A percentile compares a stretch with the other conserved stretches of the same genome.
Conservation (phyloP, 2,888 invertebrate genomes). For the Eristalinus aeneus region DNA sequence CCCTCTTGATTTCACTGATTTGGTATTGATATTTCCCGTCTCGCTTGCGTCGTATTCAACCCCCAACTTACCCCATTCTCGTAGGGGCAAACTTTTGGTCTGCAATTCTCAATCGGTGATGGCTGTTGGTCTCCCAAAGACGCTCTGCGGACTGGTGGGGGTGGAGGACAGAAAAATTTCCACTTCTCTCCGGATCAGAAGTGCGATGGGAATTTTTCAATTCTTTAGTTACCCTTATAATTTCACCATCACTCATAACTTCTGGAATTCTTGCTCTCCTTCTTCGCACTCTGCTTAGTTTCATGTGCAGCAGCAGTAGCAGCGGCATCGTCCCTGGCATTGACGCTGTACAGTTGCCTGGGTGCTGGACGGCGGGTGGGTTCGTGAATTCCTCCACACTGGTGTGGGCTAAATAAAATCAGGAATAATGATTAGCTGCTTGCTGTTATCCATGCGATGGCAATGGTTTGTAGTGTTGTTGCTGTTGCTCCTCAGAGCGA, state of each 20-base stretch:
- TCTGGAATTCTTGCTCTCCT: slow-evolving; percentile 42
- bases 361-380: not conserved
- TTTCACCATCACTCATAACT: slow-evolving; percentile 68
- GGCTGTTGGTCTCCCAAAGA: not conserved
- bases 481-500: slow-evolving; percentile 31
- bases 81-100: slow-evolving; percentile 20
- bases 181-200: slow-evolving; percentile 55
- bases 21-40: slow-evolving; percentile 55
- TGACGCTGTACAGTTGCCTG: not conserved
- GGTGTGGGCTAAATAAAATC: slow-evolving; percentile 63
- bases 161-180: slow-evolving; percentile 1
- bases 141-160: not conserved
- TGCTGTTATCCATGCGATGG: slow-evolving; percentile 33
- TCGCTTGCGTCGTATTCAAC: not conserved
- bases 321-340: not conserved
- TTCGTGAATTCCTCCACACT: slow-evolving; percentile 15
- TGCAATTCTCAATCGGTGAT: not conserved
- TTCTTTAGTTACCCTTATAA: slow-evolving; percentile 68
- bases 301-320: slow-evolving; percentile 8
- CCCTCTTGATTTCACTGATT: slow-evolving; percentile 36
- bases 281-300: slow-evolving; percentile 37
- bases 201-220: slow-evolving; percentile 65
- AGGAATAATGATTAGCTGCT: slow-evolving; percentile 66
- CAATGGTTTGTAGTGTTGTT: not conserved
- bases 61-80: not conserved